A percentile compares a stretch with the other conserved stretches of the same genome.
These are phyloP conservation scores for Catharus bicknelli DNA, from an alignment of 2,113 vertebrate genomes.

Conservation along the genomic window DNA sequence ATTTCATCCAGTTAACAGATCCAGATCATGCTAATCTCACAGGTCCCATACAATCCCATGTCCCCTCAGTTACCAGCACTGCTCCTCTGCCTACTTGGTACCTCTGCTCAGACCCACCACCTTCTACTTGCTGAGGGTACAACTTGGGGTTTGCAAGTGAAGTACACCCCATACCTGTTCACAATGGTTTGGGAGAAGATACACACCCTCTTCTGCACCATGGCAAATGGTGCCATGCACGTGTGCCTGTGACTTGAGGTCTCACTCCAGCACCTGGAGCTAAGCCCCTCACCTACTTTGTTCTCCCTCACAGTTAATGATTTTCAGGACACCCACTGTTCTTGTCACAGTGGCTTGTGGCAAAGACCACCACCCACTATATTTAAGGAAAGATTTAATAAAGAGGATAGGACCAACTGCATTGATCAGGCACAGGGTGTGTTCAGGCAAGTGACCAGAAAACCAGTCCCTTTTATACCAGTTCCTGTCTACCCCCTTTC, in stretches of 20 bases:
- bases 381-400: neutral
- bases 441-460: neutral
- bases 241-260: neutral
- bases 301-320: neutral
- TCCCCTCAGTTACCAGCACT: neutral
- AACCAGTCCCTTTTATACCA: neutral
- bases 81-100: neutral
- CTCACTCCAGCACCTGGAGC: neutral
- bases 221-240: neutral
- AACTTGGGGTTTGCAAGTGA: neutral
- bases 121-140: rapidly evolving
- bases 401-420: neutral
- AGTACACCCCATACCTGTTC: neutral
- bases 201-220: neutral
- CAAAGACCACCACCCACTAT: neutral
- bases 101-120: neutral
- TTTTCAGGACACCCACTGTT: neutral
- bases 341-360: neutral
- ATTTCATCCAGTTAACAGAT: neutral
- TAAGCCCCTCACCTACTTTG: neutral
- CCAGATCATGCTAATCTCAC: rapidly evolving
- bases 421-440: neutral
- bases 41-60: neutral
- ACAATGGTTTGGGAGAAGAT: neutral
- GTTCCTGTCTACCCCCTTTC: neutral